These are phyloP conservation scores for Microtus agrestis DNA, from an alignment of 2,797 vertebrate genomes.

Conservation along the genomic window DNA sequence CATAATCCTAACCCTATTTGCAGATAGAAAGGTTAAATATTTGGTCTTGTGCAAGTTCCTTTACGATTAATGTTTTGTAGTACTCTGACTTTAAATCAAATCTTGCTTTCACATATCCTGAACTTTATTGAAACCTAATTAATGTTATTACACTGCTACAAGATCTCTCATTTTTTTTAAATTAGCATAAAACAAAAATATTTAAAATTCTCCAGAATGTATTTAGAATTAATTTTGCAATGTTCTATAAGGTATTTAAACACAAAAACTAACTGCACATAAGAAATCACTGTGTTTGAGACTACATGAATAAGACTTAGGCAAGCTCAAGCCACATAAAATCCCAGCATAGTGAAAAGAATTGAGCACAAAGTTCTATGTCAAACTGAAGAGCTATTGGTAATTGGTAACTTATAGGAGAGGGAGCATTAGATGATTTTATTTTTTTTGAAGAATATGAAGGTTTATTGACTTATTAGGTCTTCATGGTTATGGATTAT, in stretches of 20 bases:
- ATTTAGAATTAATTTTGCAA: background rate
- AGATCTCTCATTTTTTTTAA: background rate
- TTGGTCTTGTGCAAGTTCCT: background rate
- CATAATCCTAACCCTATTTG: background rate
- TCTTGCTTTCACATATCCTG: background rate
- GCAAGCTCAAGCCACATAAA: background rate
- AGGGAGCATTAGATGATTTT: background rate
- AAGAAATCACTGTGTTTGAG: background rate
- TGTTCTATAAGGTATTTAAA: slow-evolving; percentile 17
- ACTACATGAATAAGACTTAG: background rate
- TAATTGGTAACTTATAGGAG: background rate
- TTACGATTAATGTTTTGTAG: background rate
- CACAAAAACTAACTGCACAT: background rate
- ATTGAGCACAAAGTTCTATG: background rate
- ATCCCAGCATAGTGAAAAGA: background rate
- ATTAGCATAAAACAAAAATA: background rate
- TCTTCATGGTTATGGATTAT: background rate
- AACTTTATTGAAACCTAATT: background rate
- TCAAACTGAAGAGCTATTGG: background rate
- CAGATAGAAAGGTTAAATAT: background rate
- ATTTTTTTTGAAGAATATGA: background rate
- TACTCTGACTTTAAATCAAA: background rate
- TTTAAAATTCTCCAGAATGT: background rate
- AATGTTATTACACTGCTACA: background rate
- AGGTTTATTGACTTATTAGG: background rate